Evolutionary conservation across 2,113 vertebrate genomes (phyloP), one percentile per base, ranked within the genome.

Genomic region (Onychostoma macrolepis): DNA sequence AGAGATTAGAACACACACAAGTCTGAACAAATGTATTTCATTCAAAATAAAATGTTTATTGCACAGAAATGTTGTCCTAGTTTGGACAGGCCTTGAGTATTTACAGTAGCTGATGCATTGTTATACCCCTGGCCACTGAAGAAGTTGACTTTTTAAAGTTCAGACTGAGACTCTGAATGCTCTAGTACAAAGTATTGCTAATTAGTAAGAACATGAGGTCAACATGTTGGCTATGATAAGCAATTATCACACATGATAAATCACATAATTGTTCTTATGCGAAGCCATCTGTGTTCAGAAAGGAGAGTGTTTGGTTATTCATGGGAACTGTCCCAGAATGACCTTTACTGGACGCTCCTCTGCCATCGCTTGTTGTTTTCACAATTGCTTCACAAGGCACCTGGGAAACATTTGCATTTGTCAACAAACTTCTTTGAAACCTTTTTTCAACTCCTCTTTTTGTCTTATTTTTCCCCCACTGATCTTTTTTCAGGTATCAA

Each of bases 361-460:
- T 72, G 53, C 72, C 88, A 87, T 71, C 65, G 58, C 80, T 89
- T 88, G 86, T 87, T 83, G 87, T 91, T 91, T 85, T 89, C 82
- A 83, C 87, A 85, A 67, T 82, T 63, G 61, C 88, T 89, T 82
- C 90, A 80, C 56, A 75, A 58, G 69, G 28, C 72, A 86, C 89
- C 89, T 90, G 88, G 89, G 76, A 89, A 86, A 88, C 86, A 91
- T 90, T 88, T 85, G 79, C 80, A 84, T 85, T 75, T 58, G 84
- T 67, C 85, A 79, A 82, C 82, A 90, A 86, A 83, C 87, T 86
- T 91, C 87, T 90, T 85, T 89, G 53, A 61, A 75, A 36, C 5
- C 43, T 56, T 69, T 86, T 38, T 87, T 69, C 56, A 38, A 71
- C 58, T 56, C 8, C 36, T 17, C n/a, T 61, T 65, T 84, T 61